Evolutionary conservation across 2,888 invertebrate genomes (phyloP), one percentile per base, ranked within the genome.

Genomic region (Pristionchus arcanus): DNA sequence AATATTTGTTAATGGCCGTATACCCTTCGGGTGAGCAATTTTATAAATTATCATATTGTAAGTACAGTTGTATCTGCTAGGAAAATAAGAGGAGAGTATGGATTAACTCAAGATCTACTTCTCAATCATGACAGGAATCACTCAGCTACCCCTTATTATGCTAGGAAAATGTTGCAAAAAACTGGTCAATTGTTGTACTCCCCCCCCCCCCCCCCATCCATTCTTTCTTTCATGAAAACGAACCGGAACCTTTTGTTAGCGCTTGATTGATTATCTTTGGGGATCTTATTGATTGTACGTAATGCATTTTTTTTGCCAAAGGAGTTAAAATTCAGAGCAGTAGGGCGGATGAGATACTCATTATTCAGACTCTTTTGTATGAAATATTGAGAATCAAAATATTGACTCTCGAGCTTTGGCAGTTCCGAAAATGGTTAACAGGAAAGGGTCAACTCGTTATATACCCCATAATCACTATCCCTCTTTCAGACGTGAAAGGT

Each of bases 401-500:
- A 42, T 42, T 42, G 42, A 5, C 3, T n/a, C n/a, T n/a, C n/a
- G n/a, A n/a, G n/a, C n/a, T 5, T 42, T 42, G 42, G 9, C 42
- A 42, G 42, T 42, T 42, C 42, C 42, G 42, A 42, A 42, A 5
- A 42, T 42, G 42, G 3, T 42, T 42, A 3, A 42, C 42, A 42
- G 42, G 9, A 42, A 5, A 42, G 4, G 3, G 13, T 49, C 9
- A 49, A 49, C 42, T 0, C 42, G 9, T 9, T 49, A 13, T 11
- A 49, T 49, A 49, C 13, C 25, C 77, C 37, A 21, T 16, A 77
- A 25, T 77, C 21, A 15, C 21, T 59, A 3, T 11, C 28, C 53
- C 16, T 28, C 71, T 34, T 88, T 91, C 91, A 93, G 94, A 93
- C 90, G 91, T 90, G 9, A 90, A 92, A 53, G 91, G 90, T 59